phyloP scores from a whole-genome alignment of 1,140 invertebrate species.

The Schlechtendalia chinensis region DNA sequence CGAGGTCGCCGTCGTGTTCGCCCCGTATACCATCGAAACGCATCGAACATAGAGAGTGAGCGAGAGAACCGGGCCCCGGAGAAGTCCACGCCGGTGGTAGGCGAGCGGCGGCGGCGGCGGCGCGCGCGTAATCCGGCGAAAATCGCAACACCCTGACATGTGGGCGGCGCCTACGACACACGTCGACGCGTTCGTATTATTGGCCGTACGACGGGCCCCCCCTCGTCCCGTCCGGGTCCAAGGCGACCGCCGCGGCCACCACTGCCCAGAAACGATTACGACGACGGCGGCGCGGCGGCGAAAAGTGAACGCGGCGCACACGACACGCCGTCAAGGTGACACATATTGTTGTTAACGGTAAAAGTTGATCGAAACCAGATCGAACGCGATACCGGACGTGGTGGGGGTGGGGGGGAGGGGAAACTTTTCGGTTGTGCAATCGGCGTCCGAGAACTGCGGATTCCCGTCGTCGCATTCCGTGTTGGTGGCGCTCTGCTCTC shows the following conservation, averaged over 20 bases:
- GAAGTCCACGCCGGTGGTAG: too few species aligned
- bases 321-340: conserved; percentile 47
- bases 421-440: too few species aligned
- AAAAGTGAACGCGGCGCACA: conserved; percentile 50
- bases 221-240: conserved; percentile 35
- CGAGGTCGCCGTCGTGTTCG: not conserved
- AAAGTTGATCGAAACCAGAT: conserved; percentile 50
- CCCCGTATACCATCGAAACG: not conserved
- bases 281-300: too few species aligned
- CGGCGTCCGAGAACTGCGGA: too few species aligned
- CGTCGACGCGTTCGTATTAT: conserved; percentile 48
- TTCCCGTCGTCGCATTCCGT: too few species aligned
- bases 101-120: too few species aligned
- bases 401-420: too few species aligned
- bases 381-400: conserved; percentile 38
- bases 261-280: too few species aligned
- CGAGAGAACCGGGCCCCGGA: too few species aligned
- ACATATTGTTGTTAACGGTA: conserved; percentile 33
- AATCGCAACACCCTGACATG: conserved; percentile 46
- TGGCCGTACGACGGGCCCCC: too few species aligned
- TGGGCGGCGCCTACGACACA: conserved; percentile 46
- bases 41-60: conserved; percentile 22
- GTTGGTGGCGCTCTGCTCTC: too few species aligned
- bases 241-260: conserved; percentile 45
- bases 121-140: conserved; percentile 29